Base-by-base conservation (phyloP, 2,888 invertebrate species). In the Lissonota sp. region DNA sequence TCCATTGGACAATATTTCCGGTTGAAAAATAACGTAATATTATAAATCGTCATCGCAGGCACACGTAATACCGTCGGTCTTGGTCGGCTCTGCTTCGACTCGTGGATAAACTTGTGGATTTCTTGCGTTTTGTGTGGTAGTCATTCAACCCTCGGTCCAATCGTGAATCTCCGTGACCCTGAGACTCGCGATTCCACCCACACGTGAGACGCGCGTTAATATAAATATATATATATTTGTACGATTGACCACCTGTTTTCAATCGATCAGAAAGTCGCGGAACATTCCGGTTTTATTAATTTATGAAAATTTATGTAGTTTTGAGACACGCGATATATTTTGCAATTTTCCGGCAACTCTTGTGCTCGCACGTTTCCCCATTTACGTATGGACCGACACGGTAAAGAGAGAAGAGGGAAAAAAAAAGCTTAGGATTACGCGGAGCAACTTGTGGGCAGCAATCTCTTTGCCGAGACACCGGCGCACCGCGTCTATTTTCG, bases 401-500 rank as follows among this genome's bases (percentile, higher is more conserved):
- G 72, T 72, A 63, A 40, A 16, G 53, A 26, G 26, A 26, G 26
- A 26, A 26, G 26, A 26, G 1, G 26, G 26, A 26, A 26, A 26
- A 26, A 26, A 3, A 26, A 26, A 26, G 26, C 26, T 1, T 1
- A 26, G 26, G 26, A 26, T 26, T 26, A 26, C 26, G 26, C 26
- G 26, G 26, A 26, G 26, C 26, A 26, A 26, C 26, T 26, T 26
- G 26, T 3, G 26, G 8, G 42, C 26, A 63, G 42, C 63, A 16
- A 42, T 8, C 44, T 64, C 46, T 26, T 46, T 12, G 51, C 42
- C 69, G 51, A 39, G 51, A 39, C 58, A 42, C 85, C 84, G 86
- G 87, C 26, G 26, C 87, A 88, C 86, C 86, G 74, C 49, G 85
- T 89, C 90, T 91, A 91, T 91, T 91, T 90, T 90, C 86, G 88